phyloP scores from a whole-genome alignment of 2,797 vertebrate genomes.

The Pseudomugil tenellus region DNA sequence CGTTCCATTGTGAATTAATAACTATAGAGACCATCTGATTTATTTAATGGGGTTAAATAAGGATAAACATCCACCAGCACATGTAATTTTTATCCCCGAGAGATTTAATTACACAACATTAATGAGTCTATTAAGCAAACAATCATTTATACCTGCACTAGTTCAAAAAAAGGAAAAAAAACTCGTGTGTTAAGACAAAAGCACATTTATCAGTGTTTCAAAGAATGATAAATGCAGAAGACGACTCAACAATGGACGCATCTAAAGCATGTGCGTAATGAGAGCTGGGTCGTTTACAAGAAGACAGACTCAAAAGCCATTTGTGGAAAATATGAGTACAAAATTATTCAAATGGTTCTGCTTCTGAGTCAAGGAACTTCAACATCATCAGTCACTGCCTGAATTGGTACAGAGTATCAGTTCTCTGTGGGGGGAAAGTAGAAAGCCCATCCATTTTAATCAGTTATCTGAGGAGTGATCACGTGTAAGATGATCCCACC shows the following conservation, averaged over 20 bases:
- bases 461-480: constrained; percentile 82
- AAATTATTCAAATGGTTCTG: constrained; percentile 30
- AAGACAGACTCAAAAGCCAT: constrained; percentile 13
- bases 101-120: constrained; percentile 24
- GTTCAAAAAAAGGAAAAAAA: constrained; percentile 4
- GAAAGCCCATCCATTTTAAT: constrained; percentile 84
- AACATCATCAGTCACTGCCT: constrained; percentile 48
- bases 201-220: constrained; percentile 17
- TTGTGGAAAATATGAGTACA: constrained; percentile 18
- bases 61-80: constrained; percentile 10
- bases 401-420: constrained; percentile 65
- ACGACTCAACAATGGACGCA: background rate
- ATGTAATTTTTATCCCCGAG: constrained; percentile 11
- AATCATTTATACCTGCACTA: background rate
- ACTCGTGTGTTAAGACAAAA: constrained; percentile 23
- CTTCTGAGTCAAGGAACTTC: constrained; percentile 38
- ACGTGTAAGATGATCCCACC: constrained; percentile 77
- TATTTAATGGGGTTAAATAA: constrained; percentile 12
- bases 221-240: constrained; percentile 10
- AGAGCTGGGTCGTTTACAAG: background rate
- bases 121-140: constrained; percentile 22
- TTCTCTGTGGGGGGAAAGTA: constrained; percentile 72
- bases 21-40: background rate
- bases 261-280: constrained; percentile 1
- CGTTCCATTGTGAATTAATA: constrained; percentile 5